Base-by-base conservation (phyloP, 92 coral and sea anemone genomes). In the Zoanthus sociatus region DNA sequence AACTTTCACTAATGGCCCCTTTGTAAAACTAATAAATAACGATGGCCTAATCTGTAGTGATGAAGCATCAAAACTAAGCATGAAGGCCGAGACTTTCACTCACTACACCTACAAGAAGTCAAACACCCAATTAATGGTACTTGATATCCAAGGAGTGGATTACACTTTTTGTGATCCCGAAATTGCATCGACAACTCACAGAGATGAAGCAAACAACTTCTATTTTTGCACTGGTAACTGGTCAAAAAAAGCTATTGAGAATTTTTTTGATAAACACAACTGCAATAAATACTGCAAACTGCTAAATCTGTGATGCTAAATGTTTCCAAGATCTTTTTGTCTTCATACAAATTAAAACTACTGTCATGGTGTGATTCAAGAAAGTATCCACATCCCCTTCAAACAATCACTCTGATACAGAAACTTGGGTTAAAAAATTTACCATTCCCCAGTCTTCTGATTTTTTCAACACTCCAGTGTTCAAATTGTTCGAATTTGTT, bases 101-200 rank as follows among this genome's bases (percentile, higher is more conserved):
- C 88, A 90, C 70, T 90, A 86, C 63, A 90, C 90, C 16, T 90
- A 86, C 44, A 69, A 61, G 44, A 87, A 87, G 66, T 82, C 91
- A 37, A 71, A 89, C 54, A 68, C 77, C 21, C 91, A 87, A 53
- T 75, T 91, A 72, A 91, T 91, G 93, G 91, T 91, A 16, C 75
- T 90, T 47, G 91, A 87, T 75, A 87, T 91, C 31, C 93, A 87
- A 37, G 93, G 92, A 58, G 93, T 90, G 6, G 85, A 55, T 33
- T 90, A 87, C 82, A 81, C 78, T 9, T 88, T 69, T 0, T 78
- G 83, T 58, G 71, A 78, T 61, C 83, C 83, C 6, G 83, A 78
- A 58, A 78, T 78, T 78, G 71, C 71, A 32, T 51, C 71, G 11
- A 31, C 83, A 56, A 60, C 70, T 18, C 70, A 56, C 31, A 78